These are phyloP conservation scores for Cheilinus undulatus DNA, from an alignment of 2,113 vertebrate species.

Conservation along the genomic window DNA sequence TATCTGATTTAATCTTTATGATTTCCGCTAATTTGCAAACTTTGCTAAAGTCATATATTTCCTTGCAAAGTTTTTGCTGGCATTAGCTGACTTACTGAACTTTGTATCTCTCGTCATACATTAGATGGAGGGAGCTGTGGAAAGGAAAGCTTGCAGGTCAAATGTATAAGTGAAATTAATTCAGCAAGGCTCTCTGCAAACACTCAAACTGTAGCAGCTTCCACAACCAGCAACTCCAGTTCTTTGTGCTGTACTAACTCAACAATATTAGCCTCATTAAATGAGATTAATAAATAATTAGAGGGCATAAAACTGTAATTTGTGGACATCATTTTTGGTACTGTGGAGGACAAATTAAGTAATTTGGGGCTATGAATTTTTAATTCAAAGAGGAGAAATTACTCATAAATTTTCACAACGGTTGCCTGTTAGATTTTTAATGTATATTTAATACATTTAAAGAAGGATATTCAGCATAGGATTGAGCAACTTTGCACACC, in stretches of 20 bases:
- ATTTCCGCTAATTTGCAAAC: too few species aligned
- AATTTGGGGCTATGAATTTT: slow-evolving; percentile 31
- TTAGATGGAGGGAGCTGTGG: neutral
- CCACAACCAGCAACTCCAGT: neutral
- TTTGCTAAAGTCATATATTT: too few species aligned
- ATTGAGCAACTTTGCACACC: slow-evolving; percentile 4
- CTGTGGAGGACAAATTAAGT: neutral
- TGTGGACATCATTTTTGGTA: slow-evolving; percentile 15
- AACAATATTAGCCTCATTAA: slow-evolving; percentile 26
- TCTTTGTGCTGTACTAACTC: slow-evolving; percentile 9
- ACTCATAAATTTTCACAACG: neutral
- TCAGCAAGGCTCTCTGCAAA: neutral
- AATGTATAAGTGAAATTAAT: neutral
- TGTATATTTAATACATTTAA: neutral
- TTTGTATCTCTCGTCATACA: neutral
- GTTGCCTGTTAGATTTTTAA: slow-evolving; percentile 7
- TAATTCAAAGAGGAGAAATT: slow-evolving; percentile 11
- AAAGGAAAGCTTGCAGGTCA: neutral
- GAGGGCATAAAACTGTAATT: slow-evolving; percentile 7
- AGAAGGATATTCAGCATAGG: neutral
- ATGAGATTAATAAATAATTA: slow-evolving; percentile 11
- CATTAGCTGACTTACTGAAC: neutral
- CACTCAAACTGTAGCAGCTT: neutral
- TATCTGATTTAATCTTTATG: too few species aligned
- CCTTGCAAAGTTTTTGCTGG: neutral